phyloP scores from a whole-genome alignment of 1,140 invertebrate species.

The Lamellibrachia luymesi region DNA sequence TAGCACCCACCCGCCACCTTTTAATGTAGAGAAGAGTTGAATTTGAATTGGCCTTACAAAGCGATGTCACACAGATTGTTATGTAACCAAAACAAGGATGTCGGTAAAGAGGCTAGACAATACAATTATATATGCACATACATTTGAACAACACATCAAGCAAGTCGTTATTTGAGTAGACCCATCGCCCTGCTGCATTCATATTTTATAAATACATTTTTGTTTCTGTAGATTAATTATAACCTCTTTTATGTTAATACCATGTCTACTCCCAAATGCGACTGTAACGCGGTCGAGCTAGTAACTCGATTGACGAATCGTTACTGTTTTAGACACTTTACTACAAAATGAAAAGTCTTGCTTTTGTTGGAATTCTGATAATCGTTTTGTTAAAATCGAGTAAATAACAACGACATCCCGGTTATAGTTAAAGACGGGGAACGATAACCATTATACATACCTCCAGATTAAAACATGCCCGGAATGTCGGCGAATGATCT shows the following conservation, averaged over 20 bases:
- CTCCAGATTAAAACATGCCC: background rate
- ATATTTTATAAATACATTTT: background rate
- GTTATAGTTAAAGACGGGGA: background rate
- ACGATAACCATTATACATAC: background rate
- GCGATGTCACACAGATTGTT: background rate
- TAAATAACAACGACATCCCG: background rate
- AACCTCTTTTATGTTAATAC: no score
- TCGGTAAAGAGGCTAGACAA: background rate
- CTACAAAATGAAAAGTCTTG: background rate
- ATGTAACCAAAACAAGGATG: background rate
- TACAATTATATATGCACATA: background rate
- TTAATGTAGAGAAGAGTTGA: background rate
- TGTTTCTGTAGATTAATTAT: background rate
- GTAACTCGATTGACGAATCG: background rate
- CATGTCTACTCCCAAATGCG: no score
- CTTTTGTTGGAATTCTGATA: background rate
- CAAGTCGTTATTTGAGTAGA: background rate
- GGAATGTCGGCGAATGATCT: background rate
- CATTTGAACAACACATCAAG: background rate
- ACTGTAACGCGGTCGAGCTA: background rate
- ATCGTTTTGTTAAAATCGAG: background rate
- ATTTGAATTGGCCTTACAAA: no score
- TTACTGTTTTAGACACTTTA: background rate
- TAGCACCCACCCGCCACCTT: background rate
- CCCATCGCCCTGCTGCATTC: background rate